phyloP scores from a whole-genome alignment of 2,113 vertebrate genomes.

The Menura novaehollandiae region DNA sequence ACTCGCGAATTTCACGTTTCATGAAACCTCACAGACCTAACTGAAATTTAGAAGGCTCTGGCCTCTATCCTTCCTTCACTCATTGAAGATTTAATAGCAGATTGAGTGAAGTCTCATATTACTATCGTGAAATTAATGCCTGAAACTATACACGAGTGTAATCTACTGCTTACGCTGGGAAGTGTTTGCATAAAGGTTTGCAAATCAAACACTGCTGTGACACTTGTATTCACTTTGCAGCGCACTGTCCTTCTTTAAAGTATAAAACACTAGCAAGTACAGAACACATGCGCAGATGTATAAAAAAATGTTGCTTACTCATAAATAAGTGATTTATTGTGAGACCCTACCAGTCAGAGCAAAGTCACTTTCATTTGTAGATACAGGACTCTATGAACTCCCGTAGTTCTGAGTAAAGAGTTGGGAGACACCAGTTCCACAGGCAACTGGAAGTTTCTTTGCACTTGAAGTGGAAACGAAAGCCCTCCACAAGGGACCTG shows the following conservation, averaged over 20 bases:
- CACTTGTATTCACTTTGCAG: neutral
- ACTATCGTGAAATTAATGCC: neutral
- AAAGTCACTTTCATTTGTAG: neutral
- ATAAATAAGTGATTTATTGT: neutral
- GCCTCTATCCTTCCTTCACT: neutral
- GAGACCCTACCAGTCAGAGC: rapidly evolving
- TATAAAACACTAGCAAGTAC: neutral
- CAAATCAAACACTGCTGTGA: neutral
- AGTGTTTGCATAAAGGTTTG: neutral
- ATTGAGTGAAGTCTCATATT: neutral
- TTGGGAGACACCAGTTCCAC: neutral
- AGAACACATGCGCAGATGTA: neutral
- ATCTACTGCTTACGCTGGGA: neutral
- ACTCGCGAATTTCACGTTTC: neutral
- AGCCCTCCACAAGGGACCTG: neutral
- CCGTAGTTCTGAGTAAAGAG: neutral
- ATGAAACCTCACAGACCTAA: neutral
- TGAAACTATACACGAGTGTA: neutral
- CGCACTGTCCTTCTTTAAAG: neutral
- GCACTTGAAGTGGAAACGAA: neutral
- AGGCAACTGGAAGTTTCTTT: neutral
- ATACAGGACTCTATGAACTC: neutral
- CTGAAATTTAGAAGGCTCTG: neutral
- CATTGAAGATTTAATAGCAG: neutral
- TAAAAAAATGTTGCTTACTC: neutral